phyloP scores from a whole-genome alignment of 1,140 invertebrate species.

The Patella vulgata region DNA sequence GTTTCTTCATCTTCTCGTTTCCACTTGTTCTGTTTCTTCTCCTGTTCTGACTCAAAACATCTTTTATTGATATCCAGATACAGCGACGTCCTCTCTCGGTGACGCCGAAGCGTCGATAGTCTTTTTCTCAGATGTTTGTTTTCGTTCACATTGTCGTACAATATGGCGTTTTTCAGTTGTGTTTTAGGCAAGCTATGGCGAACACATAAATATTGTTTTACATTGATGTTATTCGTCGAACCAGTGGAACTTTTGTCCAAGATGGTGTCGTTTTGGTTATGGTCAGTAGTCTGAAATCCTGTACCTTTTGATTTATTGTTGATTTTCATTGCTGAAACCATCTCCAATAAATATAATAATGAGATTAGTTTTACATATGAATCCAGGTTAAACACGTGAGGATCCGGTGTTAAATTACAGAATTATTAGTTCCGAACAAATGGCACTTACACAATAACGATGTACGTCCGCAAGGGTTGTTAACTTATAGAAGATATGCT shows the following conservation, averaged over 20 bases:
- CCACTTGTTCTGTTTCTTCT: constrained; percentile 37
- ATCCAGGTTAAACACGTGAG: no score
- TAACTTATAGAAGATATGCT: no score
- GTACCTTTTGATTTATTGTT: no score
- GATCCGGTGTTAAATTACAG: no score
- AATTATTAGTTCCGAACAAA: no score
- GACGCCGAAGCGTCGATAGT: constrained; percentile 18
- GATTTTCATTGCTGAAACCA: no score
- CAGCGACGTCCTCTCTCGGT: constrained; percentile 27
- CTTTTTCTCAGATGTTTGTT: constrained; percentile 40
- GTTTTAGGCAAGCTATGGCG: constrained; percentile 47
- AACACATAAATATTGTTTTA: constrained; percentile 49
- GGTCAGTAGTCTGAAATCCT: no score
- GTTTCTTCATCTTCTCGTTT: constrained; percentile 33
- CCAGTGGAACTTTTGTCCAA: constrained; percentile 19
- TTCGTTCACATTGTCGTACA: constrained; percentile 48
- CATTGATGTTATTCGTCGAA: constrained; percentile 40
- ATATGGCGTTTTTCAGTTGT: constrained; percentile 40
- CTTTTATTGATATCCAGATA: constrained; percentile 25
- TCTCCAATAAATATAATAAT: no score
- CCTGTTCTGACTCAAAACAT: constrained; percentile 29
- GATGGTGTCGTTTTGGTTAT: no score
- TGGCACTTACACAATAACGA: no score
- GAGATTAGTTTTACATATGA: no score
- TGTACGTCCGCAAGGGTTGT: no score